Base-by-base conservation (phyloP, 2,888 invertebrate species). In the Volucella inflata region DNA sequence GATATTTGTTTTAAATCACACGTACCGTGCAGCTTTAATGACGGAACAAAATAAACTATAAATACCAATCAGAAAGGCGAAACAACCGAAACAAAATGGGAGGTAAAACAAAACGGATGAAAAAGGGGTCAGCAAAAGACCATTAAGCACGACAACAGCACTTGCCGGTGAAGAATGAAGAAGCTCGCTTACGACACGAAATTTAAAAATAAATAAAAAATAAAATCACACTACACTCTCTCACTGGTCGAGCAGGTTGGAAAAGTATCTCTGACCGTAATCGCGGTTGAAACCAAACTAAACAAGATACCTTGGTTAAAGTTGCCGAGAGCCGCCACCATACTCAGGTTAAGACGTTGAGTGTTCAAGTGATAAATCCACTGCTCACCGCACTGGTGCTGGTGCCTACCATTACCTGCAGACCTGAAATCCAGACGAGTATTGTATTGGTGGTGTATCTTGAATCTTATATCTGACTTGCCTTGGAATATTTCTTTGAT, bases 211-310 rank as follows among this genome's bases (percentile, higher is more conserved):
- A 12, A 42, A 11, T 12, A 53, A 60, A 59, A 40, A 46, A 6
- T 8, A 59, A 6, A 16, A 53, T 38, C 14, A 59, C 48, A 42
- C 50, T 9, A 68, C 42, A 48, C 11, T 53, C 60, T 53, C 30
- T 38, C 50, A 72, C 75, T 30, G 6, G 30, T 30, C 30, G 30
- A 30, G 6, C 30, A 67, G 55, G 50, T 67, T 74, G 65, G 50
- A 55, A 76, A 71, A 67, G 67, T 76, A 76, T 85, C 68, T 84
- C 84, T 80, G 71, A 40, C 75, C 84, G 76, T 76, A 76, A 80
- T 60, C 84, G 80, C 84, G 80, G 79, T 80, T 85, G 84, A 55
- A 85, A 55, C 80, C 84, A 85, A 85, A 85, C 84, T 85, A 71
- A 85, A 80, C 80, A 80, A 80, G 70, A 67, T 80, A 76, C 53